phyloP scores from a whole-genome alignment of 2,888 invertebrate genomes.

The Lasioglossum pauxillum region DNA sequence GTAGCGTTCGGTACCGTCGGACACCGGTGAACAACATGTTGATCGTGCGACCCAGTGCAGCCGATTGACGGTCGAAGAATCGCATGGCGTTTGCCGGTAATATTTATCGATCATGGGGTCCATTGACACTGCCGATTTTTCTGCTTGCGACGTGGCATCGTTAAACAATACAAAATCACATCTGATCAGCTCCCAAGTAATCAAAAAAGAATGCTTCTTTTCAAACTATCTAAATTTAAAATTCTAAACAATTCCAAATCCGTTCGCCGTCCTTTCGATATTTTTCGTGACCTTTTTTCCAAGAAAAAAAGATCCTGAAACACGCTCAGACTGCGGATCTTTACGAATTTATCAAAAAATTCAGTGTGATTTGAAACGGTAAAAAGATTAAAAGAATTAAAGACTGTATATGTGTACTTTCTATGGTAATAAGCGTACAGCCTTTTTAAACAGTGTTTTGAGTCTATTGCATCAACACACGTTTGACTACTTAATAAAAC shows the following conservation, averaged over 20 bases:
- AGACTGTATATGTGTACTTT: neutral
- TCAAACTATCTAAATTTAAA: neutral
- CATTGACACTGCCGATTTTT: neutral
- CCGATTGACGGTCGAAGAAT: neutral
- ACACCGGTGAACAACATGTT: neutral
- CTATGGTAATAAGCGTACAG: too few species aligned
- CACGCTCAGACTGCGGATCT: neutral
- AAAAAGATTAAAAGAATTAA: neutral
- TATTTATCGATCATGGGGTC: neutral
- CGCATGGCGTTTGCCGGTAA: neutral
- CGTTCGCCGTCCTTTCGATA: neutral
- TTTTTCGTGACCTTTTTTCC: neutral
- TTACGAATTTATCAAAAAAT: neutral
- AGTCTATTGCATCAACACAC: neutral
- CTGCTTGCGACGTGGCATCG: neutral
- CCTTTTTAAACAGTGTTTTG: too few species aligned
- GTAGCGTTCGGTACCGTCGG: neutral
- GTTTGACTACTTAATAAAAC: neutral
- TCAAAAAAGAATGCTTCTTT: neutral
- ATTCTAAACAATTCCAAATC: neutral
- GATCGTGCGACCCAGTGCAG: neutral
- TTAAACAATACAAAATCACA: neutral
- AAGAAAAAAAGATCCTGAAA: neutral
- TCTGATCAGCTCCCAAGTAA: neutral
- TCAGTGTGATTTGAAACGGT: neutral